Percentiles rank a stretch among this genome's conserved stretches.
Conservation (phyloP, 2,888 invertebrate genomes). For the Rhamphomyia laevipes region DNA sequence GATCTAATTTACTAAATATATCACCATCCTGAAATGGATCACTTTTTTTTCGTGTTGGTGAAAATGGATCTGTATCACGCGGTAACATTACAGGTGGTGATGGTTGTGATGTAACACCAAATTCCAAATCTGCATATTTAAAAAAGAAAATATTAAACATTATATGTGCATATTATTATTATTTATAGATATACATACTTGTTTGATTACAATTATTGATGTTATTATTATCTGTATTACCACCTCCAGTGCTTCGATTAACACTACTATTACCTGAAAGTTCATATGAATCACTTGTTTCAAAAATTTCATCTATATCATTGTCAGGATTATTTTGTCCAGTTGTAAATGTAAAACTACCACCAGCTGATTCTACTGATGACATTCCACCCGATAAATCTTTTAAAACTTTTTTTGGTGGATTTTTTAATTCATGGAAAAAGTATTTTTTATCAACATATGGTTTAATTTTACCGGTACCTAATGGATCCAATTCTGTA, state of each 20-base stretch:
- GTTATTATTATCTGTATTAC: too few species aligned
- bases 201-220: conserved; percentile 12
- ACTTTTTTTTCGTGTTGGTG: conserved; percentile 37
- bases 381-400: conserved; percentile 44
- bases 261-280: neutral
- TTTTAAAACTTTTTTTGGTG: conserved; percentile 84
- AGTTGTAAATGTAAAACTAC: neutral
- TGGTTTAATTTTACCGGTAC: conserved; percentile 82
- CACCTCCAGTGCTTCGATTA: too few species aligned
- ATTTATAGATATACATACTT: conserved; percentile 14
- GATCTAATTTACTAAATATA: conserved; percentile 35
- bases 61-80: conserved; percentile 37
- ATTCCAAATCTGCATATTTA: conserved; percentile 24
- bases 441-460: conserved; percentile 93
- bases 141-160: neutral
- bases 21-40: conserved; percentile 58
- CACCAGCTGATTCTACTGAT: conserved; percentile 2
- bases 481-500: conserved; percentile 86
- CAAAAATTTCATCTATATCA: neutral
- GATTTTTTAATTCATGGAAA: conserved; percentile 91
- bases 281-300: neutral
- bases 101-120: conserved; percentile 12
- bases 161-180: too few species aligned
- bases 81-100: conserved; percentile 31
- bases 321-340: conserved; percentile 7